Evolutionary conservation across 2,113 vertebrate genomes (phyloP).

Genomic region (Tachycineta bicolor): DNA sequence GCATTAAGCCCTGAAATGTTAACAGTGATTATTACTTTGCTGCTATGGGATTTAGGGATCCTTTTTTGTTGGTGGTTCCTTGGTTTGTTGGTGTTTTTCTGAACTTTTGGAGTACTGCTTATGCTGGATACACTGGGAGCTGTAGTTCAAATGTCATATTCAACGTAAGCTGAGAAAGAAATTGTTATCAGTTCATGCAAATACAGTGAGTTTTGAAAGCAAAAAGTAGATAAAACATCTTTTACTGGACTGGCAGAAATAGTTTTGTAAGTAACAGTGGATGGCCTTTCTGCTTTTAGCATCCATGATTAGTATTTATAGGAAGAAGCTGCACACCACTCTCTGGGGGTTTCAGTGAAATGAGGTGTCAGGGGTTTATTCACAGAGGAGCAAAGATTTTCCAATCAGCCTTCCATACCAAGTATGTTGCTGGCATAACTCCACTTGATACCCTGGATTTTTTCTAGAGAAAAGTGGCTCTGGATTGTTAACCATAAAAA

Average conservation of each 20-base stretch:
- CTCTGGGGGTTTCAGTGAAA: neutral
- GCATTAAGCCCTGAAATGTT: conserved; percentile 17
- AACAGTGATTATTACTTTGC: neutral
- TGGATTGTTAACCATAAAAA: neutral
- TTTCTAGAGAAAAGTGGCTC: neutral
- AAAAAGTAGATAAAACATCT: neutral
- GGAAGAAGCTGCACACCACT: neutral
- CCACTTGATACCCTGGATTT: neutral
- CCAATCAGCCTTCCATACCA: neutral
- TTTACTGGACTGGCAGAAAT: neutral
- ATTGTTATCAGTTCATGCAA: neutral
- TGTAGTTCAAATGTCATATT: neutral
- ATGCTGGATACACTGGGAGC: neutral
- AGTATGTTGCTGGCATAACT: neutral
- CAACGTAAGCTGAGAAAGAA: neutral
- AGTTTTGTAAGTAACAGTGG: neutral
- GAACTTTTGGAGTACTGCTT: neutral
- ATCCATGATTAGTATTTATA: neutral
- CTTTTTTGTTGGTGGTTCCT: neutral
- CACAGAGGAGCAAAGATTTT: neutral
- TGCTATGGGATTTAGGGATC: neutral
- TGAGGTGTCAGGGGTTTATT: neutral
- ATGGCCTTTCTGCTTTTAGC: neutral
- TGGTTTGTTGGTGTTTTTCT: neutral
- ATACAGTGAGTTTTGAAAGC: neutral